Evolutionary conservation across 2,113 vertebrate genomes (phyloP).

Genomic region (Blennius ocellaris): DNA sequence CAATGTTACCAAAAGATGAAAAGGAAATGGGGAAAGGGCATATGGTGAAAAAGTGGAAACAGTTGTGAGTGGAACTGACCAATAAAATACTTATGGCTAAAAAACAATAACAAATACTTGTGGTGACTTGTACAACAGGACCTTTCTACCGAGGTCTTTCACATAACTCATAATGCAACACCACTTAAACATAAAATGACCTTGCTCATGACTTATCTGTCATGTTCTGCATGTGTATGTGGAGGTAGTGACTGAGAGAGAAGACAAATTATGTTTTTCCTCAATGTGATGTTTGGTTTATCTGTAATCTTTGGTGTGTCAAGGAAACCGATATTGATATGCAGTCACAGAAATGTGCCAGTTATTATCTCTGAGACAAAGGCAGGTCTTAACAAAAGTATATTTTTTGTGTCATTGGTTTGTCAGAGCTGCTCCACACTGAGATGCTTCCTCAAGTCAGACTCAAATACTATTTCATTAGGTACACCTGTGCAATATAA

Average conservation of each 20-base stretch:
- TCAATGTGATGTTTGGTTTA: slow-evolving; percentile 20
- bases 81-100: too few relatives aligned
- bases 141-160: too few relatives aligned
- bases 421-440: neutral
- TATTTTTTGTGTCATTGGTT: neutral
- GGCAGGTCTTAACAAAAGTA: slow-evolving; percentile 2
- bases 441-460: too few relatives aligned
- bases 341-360: slow-evolving; percentile 7
- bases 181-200: neutral
- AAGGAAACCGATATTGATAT: neutral
- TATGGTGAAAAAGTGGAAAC: too few relatives aligned
- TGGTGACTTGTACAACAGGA: neutral
- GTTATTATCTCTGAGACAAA: slow-evolving; percentile 12
- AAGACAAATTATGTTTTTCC: slow-evolving; percentile 2
- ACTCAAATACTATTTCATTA: too few relatives aligned
- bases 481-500: too few relatives aligned
- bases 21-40: neutral
- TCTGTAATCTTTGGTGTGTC: slow-evolving; percentile 25
- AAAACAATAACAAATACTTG: too few relatives aligned
- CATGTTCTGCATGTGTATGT: neutral
- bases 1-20: neutral
- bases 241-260: neutral
- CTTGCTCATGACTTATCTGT: neutral
- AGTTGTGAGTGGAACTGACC: neutral
- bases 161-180: neutral